phyloP scores from a whole-genome alignment of 2,113 vertebrate species.

The Melanerpes aurifrons region DNA sequence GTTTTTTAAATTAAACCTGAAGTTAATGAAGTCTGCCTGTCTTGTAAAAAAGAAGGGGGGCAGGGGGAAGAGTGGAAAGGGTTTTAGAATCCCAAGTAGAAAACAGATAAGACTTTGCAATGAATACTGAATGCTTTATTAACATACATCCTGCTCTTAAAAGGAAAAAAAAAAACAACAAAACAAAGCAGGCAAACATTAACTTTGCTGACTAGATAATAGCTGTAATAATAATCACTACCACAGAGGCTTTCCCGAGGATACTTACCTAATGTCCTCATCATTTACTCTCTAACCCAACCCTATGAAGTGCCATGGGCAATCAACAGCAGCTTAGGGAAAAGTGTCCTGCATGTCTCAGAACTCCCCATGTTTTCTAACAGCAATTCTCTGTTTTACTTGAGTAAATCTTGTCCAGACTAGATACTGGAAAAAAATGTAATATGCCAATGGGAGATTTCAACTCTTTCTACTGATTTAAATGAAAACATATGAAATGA shows the following conservation, averaged over 20 bases:
- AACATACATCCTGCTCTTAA: slow-evolving; percentile 31
- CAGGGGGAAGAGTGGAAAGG: slow-evolving; percentile 45
- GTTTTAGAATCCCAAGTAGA: slow-evolving; percentile 66
- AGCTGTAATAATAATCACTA: slow-evolving; percentile 57
- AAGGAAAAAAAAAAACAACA: background rate
- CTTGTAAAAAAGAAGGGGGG: slow-evolving; percentile 18
- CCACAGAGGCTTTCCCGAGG: slow-evolving; percentile 41
- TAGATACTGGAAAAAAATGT: background rate
- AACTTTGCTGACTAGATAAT: slow-evolving; percentile 71
- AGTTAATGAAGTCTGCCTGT: slow-evolving; percentile 80
- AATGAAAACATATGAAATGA: background rate
- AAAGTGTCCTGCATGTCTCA: background rate
- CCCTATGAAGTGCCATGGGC: slow-evolving; percentile 28
- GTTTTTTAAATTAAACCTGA: slow-evolving; percentile 78
- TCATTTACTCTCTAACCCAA: slow-evolving; percentile 44
- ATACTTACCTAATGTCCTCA: slow-evolving; percentile 54
- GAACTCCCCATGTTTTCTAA: slow-evolving; percentile 26
- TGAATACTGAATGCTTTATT: slow-evolving; percentile 76
- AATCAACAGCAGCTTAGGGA: background rate
- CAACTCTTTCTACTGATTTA: background rate
- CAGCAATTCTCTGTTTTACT: background rate
- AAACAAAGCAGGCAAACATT: slow-evolving; percentile 28
- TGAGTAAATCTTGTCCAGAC: background rate
- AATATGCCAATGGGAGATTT: background rate
- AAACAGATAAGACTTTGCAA: slow-evolving; percentile 72